phyloP scores from a whole-genome alignment of 2,113 vertebrate genomes.

The Xenopus borealis region DNA sequence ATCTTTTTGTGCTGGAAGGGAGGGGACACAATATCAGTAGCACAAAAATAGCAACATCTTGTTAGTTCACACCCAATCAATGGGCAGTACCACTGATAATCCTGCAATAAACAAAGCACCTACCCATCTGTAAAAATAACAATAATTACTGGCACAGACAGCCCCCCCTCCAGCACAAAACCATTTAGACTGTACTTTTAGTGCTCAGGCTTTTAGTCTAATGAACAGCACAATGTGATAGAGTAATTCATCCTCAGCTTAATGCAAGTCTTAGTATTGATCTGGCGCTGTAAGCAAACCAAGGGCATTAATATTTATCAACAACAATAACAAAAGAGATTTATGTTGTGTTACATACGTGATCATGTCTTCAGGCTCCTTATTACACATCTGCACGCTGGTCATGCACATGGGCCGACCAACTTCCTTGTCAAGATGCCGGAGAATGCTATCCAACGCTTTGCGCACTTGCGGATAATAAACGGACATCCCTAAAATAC shows the following conservation, averaged over 20 bases:
- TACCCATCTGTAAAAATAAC: too few relatives aligned
- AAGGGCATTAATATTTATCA: constrained; percentile 4
- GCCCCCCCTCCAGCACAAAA: background rate
- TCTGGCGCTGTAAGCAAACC: background rate
- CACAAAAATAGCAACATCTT: too few relatives aligned
- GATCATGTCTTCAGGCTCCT: constrained; percentile 98
- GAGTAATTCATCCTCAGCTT: background rate
- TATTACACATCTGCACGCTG: constrained; percentile 97
- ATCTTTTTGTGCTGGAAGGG: too few relatives aligned
- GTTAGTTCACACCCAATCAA: too few relatives aligned
- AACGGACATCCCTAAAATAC: constrained; percentile 85
- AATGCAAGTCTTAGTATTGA: constrained; percentile 11
- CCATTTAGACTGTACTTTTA: constrained; percentile 6
- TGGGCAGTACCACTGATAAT: too few relatives aligned
- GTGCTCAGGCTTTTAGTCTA: constrained; percentile 2
- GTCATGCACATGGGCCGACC: constrained; percentile 98
- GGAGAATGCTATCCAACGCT: constrained; percentile 92
- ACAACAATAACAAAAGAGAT: background rate
- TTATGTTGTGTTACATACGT: constrained; percentile 73
- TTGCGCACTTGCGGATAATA: constrained; percentile 98
- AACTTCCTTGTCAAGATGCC: constrained; percentile 97
- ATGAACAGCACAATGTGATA: constrained; percentile 4
- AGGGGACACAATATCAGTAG: too few relatives aligned
- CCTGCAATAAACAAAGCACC: too few relatives aligned
- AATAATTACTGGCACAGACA: too few relatives aligned